Percentiles rank a stretch among this genome's conserved stretches.
These are phyloP conservation scores for Bubalus kerabau DNA, from an alignment of 2,113 vertebrate genomes.

Conservation along the genomic window DNA sequence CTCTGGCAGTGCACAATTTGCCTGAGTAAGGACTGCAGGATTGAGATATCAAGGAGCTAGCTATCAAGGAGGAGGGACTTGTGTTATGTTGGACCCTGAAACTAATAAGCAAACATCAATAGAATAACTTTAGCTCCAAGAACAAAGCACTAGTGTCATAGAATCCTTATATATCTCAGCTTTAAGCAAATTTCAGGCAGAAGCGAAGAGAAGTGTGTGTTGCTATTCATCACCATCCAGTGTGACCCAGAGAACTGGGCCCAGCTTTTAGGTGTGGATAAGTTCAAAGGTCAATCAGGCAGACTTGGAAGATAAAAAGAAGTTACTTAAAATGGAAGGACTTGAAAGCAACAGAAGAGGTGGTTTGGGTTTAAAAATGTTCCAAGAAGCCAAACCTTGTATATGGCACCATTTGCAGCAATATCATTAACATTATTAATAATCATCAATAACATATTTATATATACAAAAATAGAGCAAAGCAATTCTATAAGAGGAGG, in stretches of 20 bases:
- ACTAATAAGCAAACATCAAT: conserved; percentile 66
- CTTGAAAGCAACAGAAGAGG: conserved; percentile 59
- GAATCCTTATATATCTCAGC: conserved; percentile 59
- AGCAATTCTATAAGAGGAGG: conserved; percentile 75
- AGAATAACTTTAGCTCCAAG: conserved; percentile 64
- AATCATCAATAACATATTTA: conserved; percentile 74
- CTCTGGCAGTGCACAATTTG: conserved; percentile 67
- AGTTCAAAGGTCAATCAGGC: conserved; percentile 43
- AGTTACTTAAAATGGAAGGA: conserved; percentile 7
- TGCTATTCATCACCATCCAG: conserved; percentile 38
- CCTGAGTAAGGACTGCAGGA: conserved; percentile 73
- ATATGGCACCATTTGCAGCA: conserved; percentile 80
- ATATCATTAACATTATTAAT: conserved; percentile 75
- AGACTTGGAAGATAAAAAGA: not conserved
- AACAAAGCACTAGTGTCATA: conserved; percentile 62
- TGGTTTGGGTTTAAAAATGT: conserved; percentile 70
- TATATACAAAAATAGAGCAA: conserved; percentile 84
- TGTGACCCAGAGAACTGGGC: conserved; percentile 22
- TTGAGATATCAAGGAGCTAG: conserved; percentile 52
- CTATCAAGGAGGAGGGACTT: conserved; percentile 21
- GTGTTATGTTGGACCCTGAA: conserved; percentile 44
- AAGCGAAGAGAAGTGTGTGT: conserved; percentile 58
- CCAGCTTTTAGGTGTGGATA: conserved; percentile 41
- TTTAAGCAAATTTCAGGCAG: conserved; percentile 64
- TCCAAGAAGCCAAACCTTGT: conserved; percentile 73